A percentile compares a stretch with the other conserved stretches of the same genome.
Conservation (phyloP, 2,797 vertebrate genomes). For the Manis crassicaudata region DNA sequence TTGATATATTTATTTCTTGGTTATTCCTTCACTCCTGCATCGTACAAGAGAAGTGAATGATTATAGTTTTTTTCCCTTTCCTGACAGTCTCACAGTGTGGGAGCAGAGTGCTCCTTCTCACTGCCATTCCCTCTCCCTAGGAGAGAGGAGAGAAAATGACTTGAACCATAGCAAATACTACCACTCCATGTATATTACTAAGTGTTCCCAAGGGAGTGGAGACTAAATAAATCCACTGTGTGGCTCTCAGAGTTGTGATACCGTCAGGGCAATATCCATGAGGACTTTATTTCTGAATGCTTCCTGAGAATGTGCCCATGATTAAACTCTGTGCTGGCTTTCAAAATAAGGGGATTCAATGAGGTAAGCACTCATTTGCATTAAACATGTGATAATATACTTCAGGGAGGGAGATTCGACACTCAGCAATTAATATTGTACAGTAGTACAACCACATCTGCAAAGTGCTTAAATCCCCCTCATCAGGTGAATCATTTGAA, state of each 20-base stretch:
- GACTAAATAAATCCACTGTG: constrained; percentile 34
- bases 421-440: neutral
- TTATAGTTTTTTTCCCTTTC: neutral
- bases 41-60: constrained; percentile 34
- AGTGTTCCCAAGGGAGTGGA: constrained; percentile 8
- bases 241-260: neutral
- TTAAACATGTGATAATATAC: too few relatives aligned
- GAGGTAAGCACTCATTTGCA: too few relatives aligned
- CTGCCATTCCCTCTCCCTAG: neutral
- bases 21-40: constrained; percentile 42
- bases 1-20: constrained; percentile 55
- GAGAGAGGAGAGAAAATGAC: constrained; percentile 55
- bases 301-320: neutral
- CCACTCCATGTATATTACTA: constrained; percentile 47
- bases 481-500: neutral
- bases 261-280: neutral
- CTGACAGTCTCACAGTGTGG: neutral
- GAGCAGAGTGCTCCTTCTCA: neutral
- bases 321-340: neutral
- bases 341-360: constrained; percentile 17
- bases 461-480: constrained; percentile 28
- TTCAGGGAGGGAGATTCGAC: neutral
- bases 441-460: neutral
- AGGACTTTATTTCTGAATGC: constrained; percentile 2
- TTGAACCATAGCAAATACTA: constrained; percentile 67